Evolutionary conservation across 2,888 invertebrate species (phyloP).

Genomic region (Diarsia rubi): DNA sequence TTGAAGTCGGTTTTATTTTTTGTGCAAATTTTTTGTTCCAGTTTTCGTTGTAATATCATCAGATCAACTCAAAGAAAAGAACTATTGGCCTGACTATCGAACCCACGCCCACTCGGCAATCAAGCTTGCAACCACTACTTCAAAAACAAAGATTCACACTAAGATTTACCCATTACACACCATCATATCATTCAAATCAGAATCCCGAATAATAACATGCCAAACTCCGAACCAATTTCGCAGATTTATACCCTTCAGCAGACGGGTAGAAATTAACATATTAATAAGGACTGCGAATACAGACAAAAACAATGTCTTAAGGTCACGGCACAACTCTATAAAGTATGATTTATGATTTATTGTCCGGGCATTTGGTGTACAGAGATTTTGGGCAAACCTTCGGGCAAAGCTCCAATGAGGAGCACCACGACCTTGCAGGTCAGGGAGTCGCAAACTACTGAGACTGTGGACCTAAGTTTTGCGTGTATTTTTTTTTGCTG

Average conservation of each 20-base stretch:
- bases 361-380: constrained; percentile 34
- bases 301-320: constrained; percentile 61
- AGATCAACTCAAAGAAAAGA: no score
- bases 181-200: constrained; percentile 42
- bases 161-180: constrained; percentile 19
- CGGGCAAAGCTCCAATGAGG: constrained; percentile 62
- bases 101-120: background rate
- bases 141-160: constrained; percentile 18
- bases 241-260: constrained; percentile 47
- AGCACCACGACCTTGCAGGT: constrained; percentile 46
- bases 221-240: constrained; percentile 54
- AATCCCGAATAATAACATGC: constrained; percentile 38
- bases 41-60: no score
- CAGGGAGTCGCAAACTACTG: background rate
- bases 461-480: constrained; percentile 29
- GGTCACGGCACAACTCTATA: constrained; percentile 52
- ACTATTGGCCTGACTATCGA: background rate
- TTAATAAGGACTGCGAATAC: constrained; percentile 52
- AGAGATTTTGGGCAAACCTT: constrained; percentile 57
- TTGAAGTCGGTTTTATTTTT: no score
- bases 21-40: no score
- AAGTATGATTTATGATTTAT: constrained; percentile 65
- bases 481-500: constrained; percentile 5
- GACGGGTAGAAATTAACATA: constrained; percentile 56
- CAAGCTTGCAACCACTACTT: background rate